phyloP scores from a whole-genome alignment of 2,113 vertebrate species.

The Rynchops niger region DNA sequence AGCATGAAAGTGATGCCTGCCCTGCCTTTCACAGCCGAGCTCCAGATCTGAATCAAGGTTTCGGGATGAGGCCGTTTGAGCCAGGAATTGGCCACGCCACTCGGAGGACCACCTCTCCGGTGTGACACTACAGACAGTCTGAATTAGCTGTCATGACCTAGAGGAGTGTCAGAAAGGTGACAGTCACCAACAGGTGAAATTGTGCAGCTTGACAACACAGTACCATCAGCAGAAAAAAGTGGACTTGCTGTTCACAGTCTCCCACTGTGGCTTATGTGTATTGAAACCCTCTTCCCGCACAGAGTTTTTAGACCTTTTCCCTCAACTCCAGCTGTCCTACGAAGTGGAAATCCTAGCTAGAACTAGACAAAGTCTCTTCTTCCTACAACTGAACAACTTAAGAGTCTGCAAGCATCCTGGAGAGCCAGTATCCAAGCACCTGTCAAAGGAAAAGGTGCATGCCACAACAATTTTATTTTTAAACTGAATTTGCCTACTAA shows the following conservation, averaged over 20 bases:
- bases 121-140: not conserved
- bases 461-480: not conserved
- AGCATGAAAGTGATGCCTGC: not conserved
- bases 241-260: not conserved
- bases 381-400: fast-evolving
- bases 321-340: not conserved
- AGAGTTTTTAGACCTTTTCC: not conserved
- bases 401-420: not conserved
- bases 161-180: not conserved
- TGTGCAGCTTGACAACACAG: not conserved
- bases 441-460: not conserved
- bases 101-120: not conserved
- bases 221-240: not conserved
- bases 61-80: not conserved
- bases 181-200: not conserved
- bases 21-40: not conserved
- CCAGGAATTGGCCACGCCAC: fast-evolving
- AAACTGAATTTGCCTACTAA: not conserved
- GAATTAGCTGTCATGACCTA: not conserved
- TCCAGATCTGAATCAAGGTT: not conserved
- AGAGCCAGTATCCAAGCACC: not conserved
- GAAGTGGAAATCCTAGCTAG: not conserved
- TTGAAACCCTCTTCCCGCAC: not conserved
- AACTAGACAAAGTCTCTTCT: not conserved
- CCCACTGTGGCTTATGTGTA: not conserved